phyloP scores from a whole-genome alignment of 2,113 vertebrate species.

The Centropus unirufus region DNA sequence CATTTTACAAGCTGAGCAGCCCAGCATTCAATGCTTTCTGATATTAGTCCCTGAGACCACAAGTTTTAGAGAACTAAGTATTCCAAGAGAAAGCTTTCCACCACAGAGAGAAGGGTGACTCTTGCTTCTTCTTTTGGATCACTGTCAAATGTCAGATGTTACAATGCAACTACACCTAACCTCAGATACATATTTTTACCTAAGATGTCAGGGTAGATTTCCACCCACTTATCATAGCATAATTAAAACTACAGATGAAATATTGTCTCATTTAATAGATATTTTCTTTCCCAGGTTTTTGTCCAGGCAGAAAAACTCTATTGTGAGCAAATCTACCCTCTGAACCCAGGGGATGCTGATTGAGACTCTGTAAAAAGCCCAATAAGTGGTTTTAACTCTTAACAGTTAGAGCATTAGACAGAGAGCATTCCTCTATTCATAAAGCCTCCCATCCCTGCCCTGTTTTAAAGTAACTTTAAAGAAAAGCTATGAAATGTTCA shows the following conservation, averaged over 20 bases:
- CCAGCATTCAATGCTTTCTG: background rate
- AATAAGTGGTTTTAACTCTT: background rate
- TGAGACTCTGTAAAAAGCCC: background rate
- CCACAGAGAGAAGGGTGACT: background rate
- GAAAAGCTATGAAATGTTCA: background rate
- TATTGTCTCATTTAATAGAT: conserved; percentile 1
- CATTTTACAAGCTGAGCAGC: conserved; percentile 29
- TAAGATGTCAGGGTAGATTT: background rate
- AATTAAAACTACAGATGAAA: background rate
- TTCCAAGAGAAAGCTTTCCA: background rate
- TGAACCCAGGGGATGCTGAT: background rate
- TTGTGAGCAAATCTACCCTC: background rate
- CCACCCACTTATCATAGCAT: background rate
- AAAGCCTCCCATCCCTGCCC: background rate
- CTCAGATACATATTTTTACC: background rate
- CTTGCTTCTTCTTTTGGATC: background rate
- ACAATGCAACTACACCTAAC: background rate
- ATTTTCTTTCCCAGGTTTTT: background rate
- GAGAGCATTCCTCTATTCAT: background rate
- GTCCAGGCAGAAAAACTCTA: background rate
- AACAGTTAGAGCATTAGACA: background rate
- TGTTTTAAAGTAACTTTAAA: background rate
- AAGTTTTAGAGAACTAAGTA: background rate
- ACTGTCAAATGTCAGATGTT: background rate
- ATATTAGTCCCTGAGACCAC: background rate